Percentiles rank a stretch among this genome's conserved stretches.
Evolutionary conservation across 2,113 vertebrate species (phyloP).

Genomic region (Pelodiscus sinensis): DNA sequence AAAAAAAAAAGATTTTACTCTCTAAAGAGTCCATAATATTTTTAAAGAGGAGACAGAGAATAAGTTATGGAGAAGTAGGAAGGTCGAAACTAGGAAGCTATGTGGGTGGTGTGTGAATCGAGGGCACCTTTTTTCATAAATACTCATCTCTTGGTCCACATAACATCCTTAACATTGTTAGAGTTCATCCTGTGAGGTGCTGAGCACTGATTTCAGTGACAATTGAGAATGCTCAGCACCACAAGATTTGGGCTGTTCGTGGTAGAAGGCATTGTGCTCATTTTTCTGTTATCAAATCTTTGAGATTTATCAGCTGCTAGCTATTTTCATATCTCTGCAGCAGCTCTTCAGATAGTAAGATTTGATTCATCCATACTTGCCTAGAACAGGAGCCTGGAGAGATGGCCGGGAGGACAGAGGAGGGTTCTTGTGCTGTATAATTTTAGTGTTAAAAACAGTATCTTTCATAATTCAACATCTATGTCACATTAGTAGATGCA

Average conservation of each 20-base stretch:
- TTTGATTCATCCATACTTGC: neutral
- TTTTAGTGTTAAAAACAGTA: neutral
- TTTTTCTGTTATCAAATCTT: neutral
- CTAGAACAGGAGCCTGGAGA: neutral
- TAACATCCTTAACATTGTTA: too few relatives aligned
- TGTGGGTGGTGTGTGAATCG: neutral
- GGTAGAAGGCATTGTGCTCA: neutral
- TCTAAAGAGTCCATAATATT: neutral
- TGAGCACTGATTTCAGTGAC: neutral
- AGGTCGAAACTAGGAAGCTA: neutral
- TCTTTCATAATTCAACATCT: neutral
- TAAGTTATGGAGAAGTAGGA: neutral
- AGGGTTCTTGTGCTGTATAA: slow-evolving; percentile 1
- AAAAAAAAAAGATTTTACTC: neutral
- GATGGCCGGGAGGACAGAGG: too few relatives aligned
- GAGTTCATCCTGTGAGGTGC: neutral
- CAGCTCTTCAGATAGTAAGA: neutral
- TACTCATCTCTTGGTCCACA: neutral
- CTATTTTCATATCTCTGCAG: neutral
- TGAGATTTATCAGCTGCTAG: neutral
- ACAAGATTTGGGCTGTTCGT: neutral
- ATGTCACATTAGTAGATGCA: neutral
- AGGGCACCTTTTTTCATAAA: neutral
- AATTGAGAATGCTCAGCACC: neutral
- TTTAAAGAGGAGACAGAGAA: neutral